Base-by-base conservation (phyloP, 1,140 invertebrate genomes). In the Vanessa atalanta region DNA sequence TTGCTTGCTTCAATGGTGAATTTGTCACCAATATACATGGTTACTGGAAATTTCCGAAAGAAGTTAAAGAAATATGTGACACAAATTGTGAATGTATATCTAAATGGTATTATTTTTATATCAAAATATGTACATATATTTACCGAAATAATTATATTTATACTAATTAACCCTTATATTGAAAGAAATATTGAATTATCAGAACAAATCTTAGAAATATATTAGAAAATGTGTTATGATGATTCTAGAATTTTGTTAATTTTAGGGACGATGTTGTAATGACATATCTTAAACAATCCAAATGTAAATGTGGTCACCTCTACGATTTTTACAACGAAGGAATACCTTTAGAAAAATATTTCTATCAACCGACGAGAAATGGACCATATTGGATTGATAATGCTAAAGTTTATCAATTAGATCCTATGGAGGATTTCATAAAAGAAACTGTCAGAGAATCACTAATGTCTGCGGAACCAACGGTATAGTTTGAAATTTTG, bases 281-380 rank as follows among this genome's bases (percentile, higher is more conserved):
- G 80, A 76, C 85, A 15, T 90, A 85, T 81, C 47, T 92, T 26
- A 71, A 85, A 50, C 65, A 83, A 13, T 87, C 90, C 0, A 89
- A 86, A 76, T 92, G 90, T 75, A 84, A 79, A 83, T 90, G 90
- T 65, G 85, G 86, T 51, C 90, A 92, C 78, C 71, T 88, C 2
- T 92, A 90, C 26, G 90, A 92, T 66, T 85, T 77, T n/a, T 76
- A 87, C 26, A 70, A 85, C 37, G 79, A 84, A 69, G 85, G 83
- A 4, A 86, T 84, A 79, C 8, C 65, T 0, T 79, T 70, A 48
- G 88, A 89, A 37, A 92, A 87, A 65, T 92, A 83, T 72, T 89
- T 90, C 53, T 81, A 89, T 68, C 84, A 72, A 12, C 78, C 88
- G 3, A 85, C 79, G 8, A 84, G 72, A 71, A 80, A 87, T 31